Base-by-base conservation (phyloP, 2,797 vertebrate species). In the Malacoctenus gilli region DNA sequence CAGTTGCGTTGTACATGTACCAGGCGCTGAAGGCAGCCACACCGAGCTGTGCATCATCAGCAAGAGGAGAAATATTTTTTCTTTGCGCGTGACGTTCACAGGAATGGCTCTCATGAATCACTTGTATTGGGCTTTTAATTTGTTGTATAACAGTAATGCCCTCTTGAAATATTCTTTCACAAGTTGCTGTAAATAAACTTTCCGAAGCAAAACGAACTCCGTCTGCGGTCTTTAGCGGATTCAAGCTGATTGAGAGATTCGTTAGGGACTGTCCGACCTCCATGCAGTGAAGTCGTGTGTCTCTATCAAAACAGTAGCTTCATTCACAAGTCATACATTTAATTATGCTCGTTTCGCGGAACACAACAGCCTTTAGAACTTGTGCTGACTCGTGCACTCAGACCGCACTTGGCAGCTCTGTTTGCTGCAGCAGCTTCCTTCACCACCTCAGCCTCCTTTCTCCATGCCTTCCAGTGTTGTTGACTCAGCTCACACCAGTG, bases 1-100 rank as follows among this genome's bases (percentile, higher is more conserved):
- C n/a, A 49, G 52, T 16, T 54, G 20, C 28, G 34, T 14, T 49
- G 14, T 23, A 41, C 41, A 58, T 58, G 46, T 54, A 23, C n/a
- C 5, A 19, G 36, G 16, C 9, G 3, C 9, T 9, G 7, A 42
- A 13, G 21, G 3, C 4, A 28, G 1, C n/a, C 8, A 21, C 2
- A 1, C 4, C 3, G n/a, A 25, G 38, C 12, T 46, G 1, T n/a
- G 19, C 9, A 4, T 14, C 34, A 35, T 35, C 5, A 5, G 25
- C 9, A 9, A 28, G 9, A 28, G 25, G 9, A 28, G 9, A 28
- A 28, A 28, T 6, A 28, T 9, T 28, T 28, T 4, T 32, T 9
- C 9, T 28, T 4, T 32, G 30, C 12, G 30, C 9, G 9, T 3
- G 11, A 32, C 8, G 7, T 32, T 32, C 7, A 32, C 30, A 10